Evolutionary conservation across 2,113 vertebrate genomes (phyloP).

Genomic region (Donacobius atricapilla): DNA sequence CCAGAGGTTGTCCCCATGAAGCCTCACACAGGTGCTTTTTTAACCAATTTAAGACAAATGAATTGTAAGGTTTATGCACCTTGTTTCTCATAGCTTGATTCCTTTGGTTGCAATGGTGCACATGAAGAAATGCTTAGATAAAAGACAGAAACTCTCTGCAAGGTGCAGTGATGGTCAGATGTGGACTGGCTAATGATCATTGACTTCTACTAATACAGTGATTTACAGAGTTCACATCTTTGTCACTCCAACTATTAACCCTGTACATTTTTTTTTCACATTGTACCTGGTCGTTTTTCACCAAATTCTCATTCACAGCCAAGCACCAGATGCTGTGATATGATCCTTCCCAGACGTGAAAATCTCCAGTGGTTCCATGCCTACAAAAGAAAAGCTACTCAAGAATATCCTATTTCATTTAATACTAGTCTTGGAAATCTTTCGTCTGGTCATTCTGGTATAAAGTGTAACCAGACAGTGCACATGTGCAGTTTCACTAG

Average conservation of each 20-base stretch:
- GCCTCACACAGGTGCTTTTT: not conserved
- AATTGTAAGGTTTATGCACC: not conserved
- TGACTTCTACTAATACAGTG: not conserved
- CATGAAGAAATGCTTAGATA: not conserved
- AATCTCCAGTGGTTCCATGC: not conserved
- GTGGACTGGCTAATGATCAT: not conserved
- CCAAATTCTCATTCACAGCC: not conserved
- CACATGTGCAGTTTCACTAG: not conserved
- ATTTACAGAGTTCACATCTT: not conserved
- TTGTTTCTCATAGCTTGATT: not conserved
- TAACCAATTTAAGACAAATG: not conserved
- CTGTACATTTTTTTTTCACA: not conserved
- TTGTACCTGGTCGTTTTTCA: slow-evolving; percentile 13
- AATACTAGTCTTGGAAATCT: slow-evolving; percentile 17
- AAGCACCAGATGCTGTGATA: slow-evolving; percentile 9
- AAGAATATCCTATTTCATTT: slow-evolving; percentile 54
- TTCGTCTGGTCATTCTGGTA: not conserved
- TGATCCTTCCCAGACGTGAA: slow-evolving; percentile 44
- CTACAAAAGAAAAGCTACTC: slow-evolving; percentile 21
- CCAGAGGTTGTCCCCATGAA: not conserved
- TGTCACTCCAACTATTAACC: not conserved
- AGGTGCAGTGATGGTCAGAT: not conserved
- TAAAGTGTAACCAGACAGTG: slow-evolving; percentile 25
- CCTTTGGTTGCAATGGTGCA: not conserved
- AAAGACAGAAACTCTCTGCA: not conserved